Base-by-base conservation (phyloP, 2,888 invertebrate genomes). In the Eilema depressum region DNA sequence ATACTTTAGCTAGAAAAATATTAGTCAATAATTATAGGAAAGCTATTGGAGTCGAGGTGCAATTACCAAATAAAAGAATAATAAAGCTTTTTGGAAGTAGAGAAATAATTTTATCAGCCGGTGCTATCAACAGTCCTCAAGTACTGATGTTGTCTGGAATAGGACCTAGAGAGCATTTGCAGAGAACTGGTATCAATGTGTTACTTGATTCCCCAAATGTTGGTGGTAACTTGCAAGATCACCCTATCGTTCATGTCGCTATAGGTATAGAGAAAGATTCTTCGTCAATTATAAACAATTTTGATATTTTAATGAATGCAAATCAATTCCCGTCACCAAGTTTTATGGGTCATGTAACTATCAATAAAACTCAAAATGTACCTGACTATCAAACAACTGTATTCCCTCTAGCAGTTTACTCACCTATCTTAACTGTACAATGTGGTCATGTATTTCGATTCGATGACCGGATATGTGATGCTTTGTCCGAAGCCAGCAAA, bases 51-150 rank as follows among this genome's bases (percentile, higher is more conserved):
- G 85, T 92, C 0, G 84, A 89, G 80, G 69, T 90, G 0, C 83
- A 80, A 64, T 67, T 85, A 47, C 66, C 81, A 2, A 72, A 83
- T 69, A 80, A 79, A 5, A 71, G 75, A 47, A 69, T 77, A 2
- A 71, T 85, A n/a, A 81, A 70, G 1, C 37, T 91, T 1, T 79
- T 68, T 41, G 87, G 88, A 11, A 78, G 47, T 2, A 88, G 81
- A 76, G 92, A 92, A 82, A 81, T 92, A 0, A 86, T 92, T 72
- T 26, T 91, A 72, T 90, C 91, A n/a, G 89, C 90, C 12, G 78
- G 77, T 4, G n/a, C 30, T 0, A 60, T 79, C 7, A 74, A 71
- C 33, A 71, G 68, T 47, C 76, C 77, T 3, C 72, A 74, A 56
- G 33, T 77, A 1, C 56, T 76, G 28, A 71, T 77, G 78, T 10